Percentiles rank a stretch among this genome's conserved stretches.
Conservation (phyloP, 2,113 vertebrate genomes). For the Leucoraja erinaceus region DNA sequence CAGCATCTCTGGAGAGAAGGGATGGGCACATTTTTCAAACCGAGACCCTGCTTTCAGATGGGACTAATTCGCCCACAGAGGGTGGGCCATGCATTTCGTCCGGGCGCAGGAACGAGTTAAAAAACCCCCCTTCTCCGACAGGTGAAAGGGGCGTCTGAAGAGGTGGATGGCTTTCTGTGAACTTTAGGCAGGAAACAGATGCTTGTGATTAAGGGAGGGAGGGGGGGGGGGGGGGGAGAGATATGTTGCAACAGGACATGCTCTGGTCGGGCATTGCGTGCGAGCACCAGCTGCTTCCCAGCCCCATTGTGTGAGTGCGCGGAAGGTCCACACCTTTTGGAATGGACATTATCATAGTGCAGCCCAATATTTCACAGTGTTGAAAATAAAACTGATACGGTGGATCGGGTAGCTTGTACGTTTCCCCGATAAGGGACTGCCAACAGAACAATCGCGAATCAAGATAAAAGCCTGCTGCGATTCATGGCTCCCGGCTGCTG, state of each 20-base stretch:
- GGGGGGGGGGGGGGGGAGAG: background rate
- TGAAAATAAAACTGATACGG: background rate
- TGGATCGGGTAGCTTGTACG: background rate
- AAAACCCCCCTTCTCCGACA: background rate
- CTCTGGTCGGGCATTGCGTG: background rate
- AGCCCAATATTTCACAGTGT: background rate
- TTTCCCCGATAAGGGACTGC: background rate
- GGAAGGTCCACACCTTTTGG: constrained; percentile 15
- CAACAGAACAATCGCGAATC: background rate
- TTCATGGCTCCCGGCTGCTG: too few relatives aligned
- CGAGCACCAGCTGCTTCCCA: constrained; percentile 22
- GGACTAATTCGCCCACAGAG: too few relatives aligned
- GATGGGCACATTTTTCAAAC: too few relatives aligned
- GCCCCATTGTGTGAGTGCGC: background rate
- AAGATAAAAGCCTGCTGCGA: background rate
- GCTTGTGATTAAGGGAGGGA: constrained; percentile 15
- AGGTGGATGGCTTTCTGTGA: background rate
- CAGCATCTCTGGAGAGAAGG: too few relatives aligned
- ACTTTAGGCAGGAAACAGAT: constrained; percentile 22
- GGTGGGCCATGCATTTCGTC: too few relatives aligned
- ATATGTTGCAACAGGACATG: background rate
- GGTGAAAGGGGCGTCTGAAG: background rate
- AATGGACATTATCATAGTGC: background rate
- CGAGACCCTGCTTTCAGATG: too few relatives aligned
- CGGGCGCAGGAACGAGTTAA: too few relatives aligned